These are phyloP conservation scores for Nautilus pompilius DNA, from an alignment of 1,140 invertebrate species.

Conservation along the genomic window DNA sequence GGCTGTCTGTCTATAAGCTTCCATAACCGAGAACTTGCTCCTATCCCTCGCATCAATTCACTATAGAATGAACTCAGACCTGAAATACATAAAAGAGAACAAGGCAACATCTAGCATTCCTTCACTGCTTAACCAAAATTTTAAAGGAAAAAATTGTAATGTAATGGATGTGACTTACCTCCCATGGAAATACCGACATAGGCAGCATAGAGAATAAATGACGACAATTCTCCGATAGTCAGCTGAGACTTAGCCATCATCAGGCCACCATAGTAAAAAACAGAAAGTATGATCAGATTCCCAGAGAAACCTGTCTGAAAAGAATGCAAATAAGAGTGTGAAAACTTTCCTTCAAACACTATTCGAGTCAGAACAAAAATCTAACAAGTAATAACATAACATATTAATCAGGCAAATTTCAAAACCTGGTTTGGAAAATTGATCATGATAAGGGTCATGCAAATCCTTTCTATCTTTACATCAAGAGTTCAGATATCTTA, in stretches of 20 bases:
- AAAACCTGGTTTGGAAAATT: no score
- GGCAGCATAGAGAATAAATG: slow-evolving; percentile 88
- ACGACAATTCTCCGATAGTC: slow-evolving; percentile 84
- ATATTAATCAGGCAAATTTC: no score
- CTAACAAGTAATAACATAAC: no score
- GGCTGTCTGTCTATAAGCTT: slow-evolving; percentile 82
- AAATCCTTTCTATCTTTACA: no score
- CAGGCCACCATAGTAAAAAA: slow-evolving; percentile 88
- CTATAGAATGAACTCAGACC: slow-evolving; percentile 87
- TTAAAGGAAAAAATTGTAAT: neutral
- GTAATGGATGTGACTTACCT: slow-evolving; percentile 32
- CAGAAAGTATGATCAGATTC: slow-evolving; percentile 85
- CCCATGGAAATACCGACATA: slow-evolving; percentile 88
- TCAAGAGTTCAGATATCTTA: no score
- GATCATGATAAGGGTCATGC: no score
- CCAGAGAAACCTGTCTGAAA: slow-evolving; percentile 86
- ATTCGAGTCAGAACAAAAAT: no score
- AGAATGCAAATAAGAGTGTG: slow-evolving; percentile 15
- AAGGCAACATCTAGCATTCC: neutral
- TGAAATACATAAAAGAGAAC: slow-evolving; percentile 19
- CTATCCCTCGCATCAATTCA: slow-evolving; percentile 88
- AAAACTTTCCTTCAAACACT: no score
- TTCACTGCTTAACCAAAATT: neutral
- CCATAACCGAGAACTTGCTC: slow-evolving; percentile 84
- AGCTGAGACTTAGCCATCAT: slow-evolving; percentile 80